Percentiles rank a stretch among this genome's conserved stretches.
These are phyloP conservation scores for Ctenosaura bakeri DNA, from an alignment of 2,797 vertebrate genomes.

Conservation along the genomic window DNA sequence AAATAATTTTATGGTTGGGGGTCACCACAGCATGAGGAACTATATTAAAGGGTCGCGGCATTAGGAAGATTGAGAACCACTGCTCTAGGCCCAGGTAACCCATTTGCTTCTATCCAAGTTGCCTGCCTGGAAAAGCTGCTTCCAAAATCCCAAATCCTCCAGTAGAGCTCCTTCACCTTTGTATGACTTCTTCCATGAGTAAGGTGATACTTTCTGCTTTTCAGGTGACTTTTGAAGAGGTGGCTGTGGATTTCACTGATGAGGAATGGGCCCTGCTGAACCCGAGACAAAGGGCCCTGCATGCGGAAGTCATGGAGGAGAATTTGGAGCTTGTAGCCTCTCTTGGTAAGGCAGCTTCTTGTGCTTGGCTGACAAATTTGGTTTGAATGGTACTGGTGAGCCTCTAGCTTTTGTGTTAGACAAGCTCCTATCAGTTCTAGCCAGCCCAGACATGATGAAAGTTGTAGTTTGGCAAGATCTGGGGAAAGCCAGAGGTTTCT, in stretches of 20 bases:
- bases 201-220: neutral
- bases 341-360: neutral
- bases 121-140: neutral
- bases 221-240: constrained; percentile 1
- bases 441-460: neutral
- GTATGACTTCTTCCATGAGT: neutral
- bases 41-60: too few species aligned
- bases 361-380: neutral
- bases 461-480: neutral
- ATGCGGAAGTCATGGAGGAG: constrained; percentile 14
- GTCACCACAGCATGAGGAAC: too few species aligned
- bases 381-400: neutral
- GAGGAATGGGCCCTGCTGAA: neutral
- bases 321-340: neutral
- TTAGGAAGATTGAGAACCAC: too few species aligned
- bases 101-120: neutral
- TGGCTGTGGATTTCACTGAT: neutral
- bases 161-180: neutral
- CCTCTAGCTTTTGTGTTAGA: neutral
- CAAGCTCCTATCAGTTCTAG: neutral
- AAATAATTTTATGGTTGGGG: too few species aligned
- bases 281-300: neutral
- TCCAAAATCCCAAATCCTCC: neutral
- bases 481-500: neutral
- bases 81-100: too few species aligned